Conservation (phyloP, 2,888 invertebrate species). For the Bombyx huttoni region DNA sequence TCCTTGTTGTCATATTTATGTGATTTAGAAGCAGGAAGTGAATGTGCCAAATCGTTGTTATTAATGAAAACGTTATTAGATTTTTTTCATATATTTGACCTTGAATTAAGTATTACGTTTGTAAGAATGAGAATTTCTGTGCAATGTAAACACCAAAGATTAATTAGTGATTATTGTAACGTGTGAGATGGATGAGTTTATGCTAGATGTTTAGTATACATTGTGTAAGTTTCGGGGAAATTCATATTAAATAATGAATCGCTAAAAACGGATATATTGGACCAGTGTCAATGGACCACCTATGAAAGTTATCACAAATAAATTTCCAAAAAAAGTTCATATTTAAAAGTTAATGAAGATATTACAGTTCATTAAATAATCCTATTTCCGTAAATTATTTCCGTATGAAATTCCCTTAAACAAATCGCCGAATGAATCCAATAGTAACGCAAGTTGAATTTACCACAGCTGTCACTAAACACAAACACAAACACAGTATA, state of each 20-base stretch:
- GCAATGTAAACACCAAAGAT: constrained; percentile 61
- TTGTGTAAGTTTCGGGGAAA: background rate
- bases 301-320: too few relatives aligned
- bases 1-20: constrained; percentile 16
- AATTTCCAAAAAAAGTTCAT: too few relatives aligned
- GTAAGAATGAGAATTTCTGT: constrained; percentile 30
- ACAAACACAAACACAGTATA: too few relatives aligned
- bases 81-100: constrained; percentile 38
- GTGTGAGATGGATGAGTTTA: background rate
- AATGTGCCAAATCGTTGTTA: constrained; percentile 67
- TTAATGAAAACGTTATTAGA: constrained; percentile 30
- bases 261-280: background rate
- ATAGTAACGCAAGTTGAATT: too few relatives aligned
- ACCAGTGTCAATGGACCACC: too few relatives aligned
- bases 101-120: constrained; percentile 9
- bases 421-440: too few relatives aligned
- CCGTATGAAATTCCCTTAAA: too few relatives aligned
- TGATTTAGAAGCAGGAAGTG: constrained; percentile 48
- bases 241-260: background rate
- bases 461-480: too few relatives aligned
- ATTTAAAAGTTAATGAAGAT: too few relatives aligned
- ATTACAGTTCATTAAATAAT: too few relatives aligned
- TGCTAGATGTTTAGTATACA: background rate
- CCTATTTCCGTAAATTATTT: too few relatives aligned
- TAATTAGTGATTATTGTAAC: constrained; percentile 14